Evolutionary conservation across 2,113 vertebrate genomes (phyloP).

Genomic region (Sitta europaea): DNA sequence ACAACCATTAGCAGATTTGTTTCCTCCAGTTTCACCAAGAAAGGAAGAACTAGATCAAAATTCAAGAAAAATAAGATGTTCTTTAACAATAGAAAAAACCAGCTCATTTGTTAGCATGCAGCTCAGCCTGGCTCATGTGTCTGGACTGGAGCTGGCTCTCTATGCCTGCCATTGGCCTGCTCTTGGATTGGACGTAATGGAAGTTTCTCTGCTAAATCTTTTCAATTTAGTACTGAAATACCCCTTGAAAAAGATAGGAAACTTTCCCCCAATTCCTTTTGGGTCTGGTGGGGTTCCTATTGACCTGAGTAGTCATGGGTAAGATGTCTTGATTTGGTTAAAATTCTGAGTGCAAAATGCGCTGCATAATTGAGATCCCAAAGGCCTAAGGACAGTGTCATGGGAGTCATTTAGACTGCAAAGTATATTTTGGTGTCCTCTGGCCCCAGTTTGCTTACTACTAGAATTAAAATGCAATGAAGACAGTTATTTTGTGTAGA

Average conservation of each 20-base stretch:
- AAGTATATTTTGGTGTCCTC: not conserved
- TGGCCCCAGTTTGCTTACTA: not conserved
- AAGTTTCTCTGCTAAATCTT: not conserved
- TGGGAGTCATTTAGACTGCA: not conserved
- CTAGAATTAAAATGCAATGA: not conserved
- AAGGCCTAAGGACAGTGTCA: not conserved
- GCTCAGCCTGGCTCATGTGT: not conserved
- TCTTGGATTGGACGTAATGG: accelerated
- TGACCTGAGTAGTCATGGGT: not conserved
- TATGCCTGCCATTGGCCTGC: not conserved
- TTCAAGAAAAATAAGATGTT: not conserved
- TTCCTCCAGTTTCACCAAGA: not conserved
- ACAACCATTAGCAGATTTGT: not conserved
- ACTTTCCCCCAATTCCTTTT: not conserved
- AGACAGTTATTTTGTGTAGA: not conserved
- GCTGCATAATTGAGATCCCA: not conserved
- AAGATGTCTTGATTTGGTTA: not conserved
- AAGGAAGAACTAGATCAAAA: not conserved
- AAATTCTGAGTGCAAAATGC: not conserved
- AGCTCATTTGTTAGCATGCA: not conserved
- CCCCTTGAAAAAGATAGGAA: not conserved
- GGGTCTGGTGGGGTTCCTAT: not conserved
- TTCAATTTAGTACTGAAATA: not conserved
- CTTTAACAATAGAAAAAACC: accelerated
- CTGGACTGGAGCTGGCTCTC: not conserved